Evolutionary conservation across 1,140 invertebrate genomes (phyloP), one percentile per base, ranked within the genome.

Genomic region (Nymphalis io): DNA sequence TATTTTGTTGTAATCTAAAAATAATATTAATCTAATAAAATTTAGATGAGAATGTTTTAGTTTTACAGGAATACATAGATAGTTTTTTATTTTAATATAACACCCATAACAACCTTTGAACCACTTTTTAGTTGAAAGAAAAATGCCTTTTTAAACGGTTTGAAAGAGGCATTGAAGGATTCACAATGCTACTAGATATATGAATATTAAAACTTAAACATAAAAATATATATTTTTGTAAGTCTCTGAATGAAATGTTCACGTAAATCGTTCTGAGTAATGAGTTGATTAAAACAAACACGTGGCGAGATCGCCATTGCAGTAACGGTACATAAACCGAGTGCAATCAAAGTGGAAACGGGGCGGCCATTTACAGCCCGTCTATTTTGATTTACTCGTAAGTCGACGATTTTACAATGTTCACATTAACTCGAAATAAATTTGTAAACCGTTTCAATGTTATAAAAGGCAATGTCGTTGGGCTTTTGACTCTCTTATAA

Each of bases 331-430:
- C 79, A 77, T 81, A 79, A 79, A 81, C 70, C 55, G 74, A 75
- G 64, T 74, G 74, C 76, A 80, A 78, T 81, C 72, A 79, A 80
- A 83, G 77, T 74, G 74, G 76, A 73, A 78, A 80, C 71, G 78
- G 76, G 78, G 69, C 77, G 73, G 70, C 74, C 80, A 78, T 84
- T 84, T 83, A 76, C 75, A 75, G 79, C 72, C 70, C 21, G 51
- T 61, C 57, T 68, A 71, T 81, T 75, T 83, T 55, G 51, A 78
- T 80, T 78, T 76, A n/a, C n/a, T n/a, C n/a, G n/a, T n/a, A 55
- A 21, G 23, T 53, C 18, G 18, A 11, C 51, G 21, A 55, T 16
- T 23, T 15, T 12, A 12, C 18, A 18, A 51, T 12, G 21, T 21
- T 27, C 15, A 55, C 51, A 23, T 55, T 27, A n/a, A 55, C 46